These are phyloP conservation scores for Hippocampus barbouri DNA, from an alignment of 2,113 vertebrate genomes.

Conservation along the genomic window DNA sequence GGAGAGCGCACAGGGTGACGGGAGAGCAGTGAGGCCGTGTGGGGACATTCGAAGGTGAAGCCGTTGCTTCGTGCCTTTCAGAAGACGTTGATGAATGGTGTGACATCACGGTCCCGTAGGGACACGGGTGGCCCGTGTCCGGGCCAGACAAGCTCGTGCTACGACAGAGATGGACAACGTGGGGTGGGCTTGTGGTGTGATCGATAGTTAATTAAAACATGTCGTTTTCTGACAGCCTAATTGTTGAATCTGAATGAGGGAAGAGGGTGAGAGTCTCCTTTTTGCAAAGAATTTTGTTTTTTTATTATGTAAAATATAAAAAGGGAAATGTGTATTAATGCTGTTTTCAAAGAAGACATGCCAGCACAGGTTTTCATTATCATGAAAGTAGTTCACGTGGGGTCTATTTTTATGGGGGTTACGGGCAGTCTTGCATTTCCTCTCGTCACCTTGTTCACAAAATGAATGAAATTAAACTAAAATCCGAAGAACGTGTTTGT, in stretches of 20 bases:
- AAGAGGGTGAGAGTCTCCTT: background rate
- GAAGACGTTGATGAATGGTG: constrained; percentile 69
- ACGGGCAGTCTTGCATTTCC: background rate
- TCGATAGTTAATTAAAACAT: constrained; percentile 74
- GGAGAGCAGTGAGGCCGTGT: constrained; percentile 44
- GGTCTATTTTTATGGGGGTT: background rate
- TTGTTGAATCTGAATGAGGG: constrained; percentile 32
- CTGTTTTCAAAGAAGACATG: too few relatives aligned
- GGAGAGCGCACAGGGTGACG: constrained; percentile 32
- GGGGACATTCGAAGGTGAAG: constrained; percentile 48
- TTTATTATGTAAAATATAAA: background rate
- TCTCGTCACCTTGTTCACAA: too few relatives aligned
- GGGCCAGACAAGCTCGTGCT: constrained; percentile 23
- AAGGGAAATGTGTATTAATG: too few relatives aligned
- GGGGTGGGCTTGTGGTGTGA: constrained; percentile 40
- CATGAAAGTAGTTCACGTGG: too few relatives aligned
- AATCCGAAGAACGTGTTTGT: too few relatives aligned
- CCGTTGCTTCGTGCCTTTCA: constrained; percentile 58
- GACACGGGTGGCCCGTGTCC: constrained; percentile 42
- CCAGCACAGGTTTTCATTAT: background rate
- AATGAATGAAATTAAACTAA: too few relatives aligned
- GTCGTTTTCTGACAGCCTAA: constrained; percentile 58
- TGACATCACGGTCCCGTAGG: constrained; percentile 50
- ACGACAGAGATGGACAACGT: constrained; percentile 40
- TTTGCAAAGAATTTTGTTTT: background rate